phyloP scores from a whole-genome alignment of 64 coral and sea anemone genomes.

The Cladopsammia gracilis region DNA sequence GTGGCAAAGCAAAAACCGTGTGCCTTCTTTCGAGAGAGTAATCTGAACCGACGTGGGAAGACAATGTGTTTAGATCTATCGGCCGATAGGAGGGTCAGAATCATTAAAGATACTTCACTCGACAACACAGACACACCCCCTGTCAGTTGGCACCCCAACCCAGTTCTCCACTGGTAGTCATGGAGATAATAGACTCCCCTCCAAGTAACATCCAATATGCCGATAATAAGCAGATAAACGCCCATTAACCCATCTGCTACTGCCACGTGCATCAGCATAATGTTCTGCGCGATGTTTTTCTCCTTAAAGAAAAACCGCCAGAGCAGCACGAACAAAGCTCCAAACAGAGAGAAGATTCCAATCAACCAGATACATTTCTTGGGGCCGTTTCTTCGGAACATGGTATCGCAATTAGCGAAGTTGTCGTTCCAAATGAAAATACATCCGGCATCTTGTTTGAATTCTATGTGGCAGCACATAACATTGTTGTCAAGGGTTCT shows the following conservation, averaged over 20 bases:
- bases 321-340: conserved; percentile 1
- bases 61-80: background rate
- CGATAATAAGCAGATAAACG: conserved; percentile 31
- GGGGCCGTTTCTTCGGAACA: too few relatives aligned
- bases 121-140: background rate
- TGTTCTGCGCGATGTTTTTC: background rate
- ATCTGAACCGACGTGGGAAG: background rate
- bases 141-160: conserved; percentile 6
- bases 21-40: background rate
- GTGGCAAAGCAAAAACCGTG: background rate
- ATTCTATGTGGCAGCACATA: too few relatives aligned
- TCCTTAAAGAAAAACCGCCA: background rate
- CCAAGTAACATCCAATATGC: background rate
- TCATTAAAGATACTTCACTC: background rate
- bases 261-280: conserved; percentile 31
- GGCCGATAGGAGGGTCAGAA: background rate
- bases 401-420: too few relatives aligned
- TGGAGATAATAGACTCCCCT: conserved; percentile 39
- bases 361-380: conserved; percentile 18
- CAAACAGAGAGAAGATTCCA: conserved; percentile 24
- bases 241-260: conserved; percentile 54
- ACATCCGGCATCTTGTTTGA: too few relatives aligned
- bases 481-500: too few relatives aligned
- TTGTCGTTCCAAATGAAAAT: too few relatives aligned
- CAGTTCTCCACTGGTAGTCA: conserved; percentile 45